phyloP scores from a whole-genome alignment of 2,113 vertebrate genomes.

The Procavia capensis region DNA sequence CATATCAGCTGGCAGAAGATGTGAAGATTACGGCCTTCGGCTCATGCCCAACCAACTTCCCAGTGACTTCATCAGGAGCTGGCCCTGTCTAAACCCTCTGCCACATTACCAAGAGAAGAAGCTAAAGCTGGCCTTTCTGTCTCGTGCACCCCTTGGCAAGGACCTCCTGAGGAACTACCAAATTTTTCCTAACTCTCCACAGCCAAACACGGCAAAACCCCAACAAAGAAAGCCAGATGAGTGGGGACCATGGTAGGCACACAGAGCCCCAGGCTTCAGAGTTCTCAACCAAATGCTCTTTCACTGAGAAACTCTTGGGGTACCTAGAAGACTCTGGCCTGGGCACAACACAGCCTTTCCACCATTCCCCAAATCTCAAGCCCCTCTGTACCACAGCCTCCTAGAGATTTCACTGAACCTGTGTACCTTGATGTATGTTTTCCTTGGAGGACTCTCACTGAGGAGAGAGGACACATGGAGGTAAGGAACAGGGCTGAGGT shows the following conservation, averaged over 20 bases:
- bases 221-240: not conserved
- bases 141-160: constrained; percentile 5
- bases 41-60: constrained; percentile 54
- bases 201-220: not conserved
- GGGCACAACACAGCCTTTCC: not conserved
- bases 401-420: not conserved
- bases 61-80: not conserved
- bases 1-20: constrained; percentile 44
- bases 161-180: constrained; percentile 70
- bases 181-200: not conserved
- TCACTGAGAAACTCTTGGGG: not conserved
- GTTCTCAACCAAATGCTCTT: not conserved
- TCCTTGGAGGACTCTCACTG: not conserved
- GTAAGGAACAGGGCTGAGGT: not conserved
- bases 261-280: not conserved
- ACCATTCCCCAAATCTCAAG: not conserved
- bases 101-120: constrained; percentile 66
- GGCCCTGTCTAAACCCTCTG: constrained; percentile 67
- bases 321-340: not conserved
- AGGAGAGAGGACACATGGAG: not conserved
- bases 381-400: not conserved
- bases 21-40: not conserved
- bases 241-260: not conserved
- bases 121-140: constrained; percentile 57
- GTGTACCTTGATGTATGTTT: not conserved